Base-by-base conservation (phyloP, 1,140 invertebrate genomes). In the Nebria ingens region DNA sequence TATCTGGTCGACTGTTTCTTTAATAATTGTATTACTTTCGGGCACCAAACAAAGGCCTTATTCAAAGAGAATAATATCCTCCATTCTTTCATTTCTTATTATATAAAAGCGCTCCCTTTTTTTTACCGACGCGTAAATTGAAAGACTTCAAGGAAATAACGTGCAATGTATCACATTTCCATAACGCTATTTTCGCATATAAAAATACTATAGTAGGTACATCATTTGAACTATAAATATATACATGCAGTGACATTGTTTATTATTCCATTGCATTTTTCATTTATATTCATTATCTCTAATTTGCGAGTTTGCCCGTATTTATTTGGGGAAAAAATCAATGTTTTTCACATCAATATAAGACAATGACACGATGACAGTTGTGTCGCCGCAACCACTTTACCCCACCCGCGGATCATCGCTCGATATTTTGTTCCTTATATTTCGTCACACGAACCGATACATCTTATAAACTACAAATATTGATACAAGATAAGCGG, bases 401-500 rank as follows among this genome's bases (percentile, higher is more conserved):
- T 45, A 34, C 6, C 25, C 6, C 25, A n/a, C 6, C 6, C 25
- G n/a, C 25, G 40, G 40, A 45, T n/a, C n/a, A 45, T 12, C 40
- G 40, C 17, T 12, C 40, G 40, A 45, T 45, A 45, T 17, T 45
- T 45, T 45, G 40, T 45, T 45, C 15, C 40, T 4, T 4, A 17
- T 17, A 17, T 17, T 45, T 17, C 40, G 40, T 45, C 40, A 45
- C 22, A 19, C 23, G 19, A 56, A 11, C 63, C 62, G 59, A 66
- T 65, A 62, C 61, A 63, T 66, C 61, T 67, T 65, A 57, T 64
- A 64, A 66, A 67, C 62, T 65, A 66, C 66, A 68, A 68, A 68
- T 68, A 68, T 68, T 68, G 66, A 67, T 68, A 68, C 62, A 65
- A 64, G 65, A 66, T 68, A 68, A 68, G 65, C 61, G 63, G 61